Evolutionary conservation across 2,888 invertebrate genomes (phyloP), one percentile per base, ranked within the genome.

Genomic region (Apocheima hispidaria): DNA sequence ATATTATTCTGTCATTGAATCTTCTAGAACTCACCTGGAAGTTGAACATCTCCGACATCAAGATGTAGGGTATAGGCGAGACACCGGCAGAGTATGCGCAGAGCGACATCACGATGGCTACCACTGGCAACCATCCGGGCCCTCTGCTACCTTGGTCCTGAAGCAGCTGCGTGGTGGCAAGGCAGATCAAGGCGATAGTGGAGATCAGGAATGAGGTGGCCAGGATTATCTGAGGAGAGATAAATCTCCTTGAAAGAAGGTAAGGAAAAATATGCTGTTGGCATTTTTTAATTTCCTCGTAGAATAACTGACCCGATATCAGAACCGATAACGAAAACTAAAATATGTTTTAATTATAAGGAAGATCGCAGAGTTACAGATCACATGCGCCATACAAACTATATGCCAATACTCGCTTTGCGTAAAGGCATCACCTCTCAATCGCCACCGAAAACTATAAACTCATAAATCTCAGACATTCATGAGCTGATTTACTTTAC

Each of bases 41-140:
- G 26, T 72, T 72, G 36, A 77, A 78, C 70, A 76, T 75, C 43
- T 78, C 78, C 0, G 77, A 65, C 75, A 75, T 72, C 30, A 75
- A 59, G 2, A 77, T 72, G 14, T 74, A 77, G 1, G 73, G 72
- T 18, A 73, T 68, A 0, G 78, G 72, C 2, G 69, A 66, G 9
- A 75, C 65, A 0, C 77, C 78, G 0, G 73, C 73, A 0, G 77
- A 66, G 57, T 73, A 70, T 1, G 72, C 65, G 18, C 66, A 66
- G 3, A 75, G 69, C 0, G 73, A 68, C 23, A 63, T 50, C 2
- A 73, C 63, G 2, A 77, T 69, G 21, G 72, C 66, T 0, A 68
- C 12, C 1, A 74, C 64, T 0, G 74, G 70, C 26, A 75, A 38
- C 77, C 76, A 77, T 2, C 59, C 56, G 0, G 75, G 77, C 2